Evolutionary conservation across 2,797 vertebrate species (phyloP).

Genomic region (Argentina silus): DNA sequence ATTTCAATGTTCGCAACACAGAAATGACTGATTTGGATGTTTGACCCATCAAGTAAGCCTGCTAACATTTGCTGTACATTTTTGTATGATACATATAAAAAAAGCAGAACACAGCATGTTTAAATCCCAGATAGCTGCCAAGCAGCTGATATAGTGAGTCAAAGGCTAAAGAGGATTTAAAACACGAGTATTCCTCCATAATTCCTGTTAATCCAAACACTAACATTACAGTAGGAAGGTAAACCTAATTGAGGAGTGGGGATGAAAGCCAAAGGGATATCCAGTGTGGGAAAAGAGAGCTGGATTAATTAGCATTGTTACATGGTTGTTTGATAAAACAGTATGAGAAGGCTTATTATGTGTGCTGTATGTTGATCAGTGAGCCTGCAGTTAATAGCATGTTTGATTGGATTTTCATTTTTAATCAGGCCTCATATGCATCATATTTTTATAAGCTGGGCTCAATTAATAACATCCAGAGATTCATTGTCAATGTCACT

Average conservation of each 20-base stretch:
- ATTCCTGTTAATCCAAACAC: conserved; percentile 72
- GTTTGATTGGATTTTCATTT: conserved; percentile 73
- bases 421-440: conserved; percentile 59
- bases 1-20: neutral
- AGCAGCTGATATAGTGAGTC: conserved; percentile 53
- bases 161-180: conserved; percentile 68
- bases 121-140: conserved; percentile 50
- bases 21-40: neutral
- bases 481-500: conserved; percentile 65
- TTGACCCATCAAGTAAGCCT: neutral
- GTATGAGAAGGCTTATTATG: conserved; percentile 53
- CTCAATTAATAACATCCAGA: conserved; percentile 58
- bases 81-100: neutral
- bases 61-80: neutral
- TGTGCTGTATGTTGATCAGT: conserved; percentile 43
- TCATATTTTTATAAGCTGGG: conserved; percentile 53
- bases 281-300: conserved; percentile 66
- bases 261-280: conserved; percentile 70
- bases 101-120: neutral
- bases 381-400: conserved; percentile 60
- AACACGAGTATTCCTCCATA: conserved; percentile 60
- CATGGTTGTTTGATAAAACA: neutral
- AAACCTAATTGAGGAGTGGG: conserved; percentile 63
- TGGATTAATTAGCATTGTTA: conserved; percentile 74
- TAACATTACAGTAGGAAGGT: conserved; percentile 67